Base-by-base conservation (phyloP, 2,888 invertebrate species). In the Cosmia trapezina region DNA sequence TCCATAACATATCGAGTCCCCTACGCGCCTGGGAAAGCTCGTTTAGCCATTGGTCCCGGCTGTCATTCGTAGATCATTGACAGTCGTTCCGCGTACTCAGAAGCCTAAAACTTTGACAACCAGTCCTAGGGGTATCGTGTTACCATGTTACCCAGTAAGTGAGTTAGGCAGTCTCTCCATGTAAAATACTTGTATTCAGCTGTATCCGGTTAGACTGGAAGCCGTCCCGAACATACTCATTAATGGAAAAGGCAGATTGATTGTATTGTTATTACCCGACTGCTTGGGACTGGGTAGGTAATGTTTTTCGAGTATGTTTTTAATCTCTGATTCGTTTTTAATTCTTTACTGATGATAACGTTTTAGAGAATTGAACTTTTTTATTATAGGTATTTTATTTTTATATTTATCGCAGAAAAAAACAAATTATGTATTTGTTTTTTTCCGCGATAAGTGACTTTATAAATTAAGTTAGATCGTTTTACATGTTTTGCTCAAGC, bases 191-290 rank as follows among this genome's bases (percentile, higher is more conserved):
- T 37, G 37, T 37, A 37, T 6, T 37, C 37, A 37, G 6, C 4
- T 6, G 56, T 9, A 19, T 56, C 17, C 3, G 28, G 28, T 33
- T 33, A 56, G 56, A 1, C 33, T 33, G 17, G 56, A 19, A 33
- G 3, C 33, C 11, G 5, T 33, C 17, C 33, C 56, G 19, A 33
- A 11, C 11, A 28, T 28, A 17, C 37, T 37, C 37, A 4, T 19
- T 6, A 5, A 33, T 19, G 5, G 11, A 9, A 56, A 33, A 33
- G 11, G 33, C 56, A 17, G 28, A 28, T 19, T 56, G 6, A 28
- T 56, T 56, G 17, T 66, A 37, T 71, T 71, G 37, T 75, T 49
- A 11, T 56, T 54, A 37, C 37, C 37, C 6, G 37, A 37, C 37
- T 37, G 37, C 37, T 6, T 37, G 37, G 37, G 5, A 37, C 4